Conservation (phyloP, 1,140 invertebrate genomes). For the Lasioglossum baleicum region DNA sequence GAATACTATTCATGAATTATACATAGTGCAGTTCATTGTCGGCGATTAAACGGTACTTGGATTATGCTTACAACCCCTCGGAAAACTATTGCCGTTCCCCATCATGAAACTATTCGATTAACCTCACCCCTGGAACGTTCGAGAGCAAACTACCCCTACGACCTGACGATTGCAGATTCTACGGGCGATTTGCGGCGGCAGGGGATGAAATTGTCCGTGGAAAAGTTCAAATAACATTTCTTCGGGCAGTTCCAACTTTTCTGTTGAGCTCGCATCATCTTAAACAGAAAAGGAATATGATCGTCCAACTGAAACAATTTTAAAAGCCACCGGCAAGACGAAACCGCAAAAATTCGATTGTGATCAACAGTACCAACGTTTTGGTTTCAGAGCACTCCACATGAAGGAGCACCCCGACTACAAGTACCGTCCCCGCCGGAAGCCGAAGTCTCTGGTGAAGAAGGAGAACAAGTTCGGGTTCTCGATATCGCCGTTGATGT, state of each 20-base stretch:
- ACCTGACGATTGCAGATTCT: constrained; percentile 22
- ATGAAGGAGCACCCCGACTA: constrained; percentile 99
- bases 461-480: constrained; percentile 88
- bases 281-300: too few species aligned
- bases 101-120: constrained; percentile 56
- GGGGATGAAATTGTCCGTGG: not conserved
- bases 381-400: constrained; percentile 89
- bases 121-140: constrained; percentile 25
- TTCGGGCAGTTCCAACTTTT: too few species aligned
- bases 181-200: not conserved
- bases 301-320: too few species aligned
- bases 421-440: constrained; percentile 94
- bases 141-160: constrained; percentile 12
- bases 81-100: constrained; percentile 32
- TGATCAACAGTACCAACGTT: constrained; percentile 16
- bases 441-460: constrained; percentile 90
- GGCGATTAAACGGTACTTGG: not conserved
- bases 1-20: too few species aligned
- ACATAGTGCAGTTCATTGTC: not conserved
- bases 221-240: too few species aligned
- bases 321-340: too few species aligned
- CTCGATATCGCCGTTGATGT: constrained; percentile 83
- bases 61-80: constrained; percentile 25
- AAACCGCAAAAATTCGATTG: not conserved
- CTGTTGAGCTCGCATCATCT: too few species aligned